These are phyloP conservation scores for Himantopus leucocephalus DNA, from an alignment of 2,113 vertebrate genomes.

Conservation along the genomic window DNA sequence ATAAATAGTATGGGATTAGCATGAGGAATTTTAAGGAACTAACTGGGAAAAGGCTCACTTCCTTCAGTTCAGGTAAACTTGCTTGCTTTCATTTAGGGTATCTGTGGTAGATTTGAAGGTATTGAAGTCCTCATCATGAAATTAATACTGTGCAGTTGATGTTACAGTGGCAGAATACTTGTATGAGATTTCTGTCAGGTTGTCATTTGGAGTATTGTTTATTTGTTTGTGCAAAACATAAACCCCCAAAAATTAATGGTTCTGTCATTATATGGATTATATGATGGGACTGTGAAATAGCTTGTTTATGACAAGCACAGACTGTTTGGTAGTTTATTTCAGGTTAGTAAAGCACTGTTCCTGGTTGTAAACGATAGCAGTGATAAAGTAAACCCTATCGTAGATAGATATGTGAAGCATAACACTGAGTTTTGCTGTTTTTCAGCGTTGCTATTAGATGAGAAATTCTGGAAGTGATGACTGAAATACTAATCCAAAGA, in stretches of 20 bases:
- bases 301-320: neutral
- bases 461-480: neutral
- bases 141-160: neutral
- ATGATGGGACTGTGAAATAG: neutral
- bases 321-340: neutral
- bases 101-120: neutral
- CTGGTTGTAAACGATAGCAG: neutral
- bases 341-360: neutral
- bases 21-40: conserved; percentile 1
- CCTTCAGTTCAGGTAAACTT: neutral
- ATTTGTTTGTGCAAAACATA: neutral
- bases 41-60: neutral
- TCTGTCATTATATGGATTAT: neutral
- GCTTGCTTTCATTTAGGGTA: neutral
- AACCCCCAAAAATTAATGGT: neutral
- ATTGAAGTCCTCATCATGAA: neutral
- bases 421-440: neutral
- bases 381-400: neutral
- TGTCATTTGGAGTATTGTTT: neutral
- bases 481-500: neutral
- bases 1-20: neutral
- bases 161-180: neutral
- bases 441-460: neutral
- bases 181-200: neutral
- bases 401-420: neutral